Evolutionary conservation across 2,113 vertebrate species (phyloP), one percentile per base, ranked within the genome.

Genomic region (Varanus komodoensis): DNA sequence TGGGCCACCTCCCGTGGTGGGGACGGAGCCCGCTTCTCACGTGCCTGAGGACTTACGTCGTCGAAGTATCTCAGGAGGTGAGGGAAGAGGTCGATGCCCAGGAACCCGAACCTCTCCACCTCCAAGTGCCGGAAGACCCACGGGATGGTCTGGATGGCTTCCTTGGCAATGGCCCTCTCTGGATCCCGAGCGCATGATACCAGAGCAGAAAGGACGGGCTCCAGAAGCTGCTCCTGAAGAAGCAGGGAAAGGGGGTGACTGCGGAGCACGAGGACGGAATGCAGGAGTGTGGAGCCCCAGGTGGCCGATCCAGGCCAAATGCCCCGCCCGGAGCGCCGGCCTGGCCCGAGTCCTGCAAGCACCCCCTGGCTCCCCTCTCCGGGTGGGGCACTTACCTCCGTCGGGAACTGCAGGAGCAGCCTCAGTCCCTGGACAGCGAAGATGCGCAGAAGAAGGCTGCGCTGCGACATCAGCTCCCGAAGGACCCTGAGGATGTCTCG

Each of bases 401-500:
- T 4, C 1, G 50, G n/a, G 6, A 44, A 34, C 80, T 75, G 68
- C 17, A 82, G 3, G 0, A 48, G 25, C n/a, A 61, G 15, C 6
- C 87, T 38, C 7, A 83, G 25, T 1, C 77, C 87, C 44, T 34
- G 67, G 1, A 89, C 61, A 11, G 79, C 74, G 87, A 89, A 71
- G 12, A 61, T 8, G 27, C 48, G 50, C 68, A 61, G 23, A 17
- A 64, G 15, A 5, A 34, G 80, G 9, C 5, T n/a, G 54, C n/a
- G 1, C 3, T 79, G 61, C 3, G 2, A 1, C 83, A 86, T 80
- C 64, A 74, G 80, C 9, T 80, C 74, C 1, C 7, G 32, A 8
- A 90, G 48, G 48, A 90, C 34, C 1, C 80, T 74, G 14, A 90
- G 6, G n/a, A 80, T 85, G 64, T 57, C 83, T 38, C 71, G 83